A percentile compares a stretch with the other conserved stretches of the same genome.
Evolutionary conservation across 2,888 invertebrate genomes (phyloP).

Genomic region (Caenorhabditis sulstoni): DNA sequence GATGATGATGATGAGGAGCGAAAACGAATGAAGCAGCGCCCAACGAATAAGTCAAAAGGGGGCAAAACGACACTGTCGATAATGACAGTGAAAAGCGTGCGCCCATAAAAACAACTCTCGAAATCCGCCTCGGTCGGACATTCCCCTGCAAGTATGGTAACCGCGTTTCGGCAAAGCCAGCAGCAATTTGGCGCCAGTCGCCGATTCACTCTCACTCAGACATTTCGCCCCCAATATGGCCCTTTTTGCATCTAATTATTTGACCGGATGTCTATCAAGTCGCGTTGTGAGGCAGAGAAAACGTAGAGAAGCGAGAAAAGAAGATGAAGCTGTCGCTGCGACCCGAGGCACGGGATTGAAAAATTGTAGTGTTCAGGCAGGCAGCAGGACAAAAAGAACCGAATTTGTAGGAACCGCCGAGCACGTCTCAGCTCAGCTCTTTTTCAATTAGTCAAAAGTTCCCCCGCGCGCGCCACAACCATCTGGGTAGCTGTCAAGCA

Average conservation of each 20-base stretch:
- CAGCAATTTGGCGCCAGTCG: constrained; percentile 55
- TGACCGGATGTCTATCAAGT: constrained; percentile 56
- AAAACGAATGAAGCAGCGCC: constrained; percentile 38
- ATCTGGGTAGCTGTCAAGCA: constrained; percentile 50
- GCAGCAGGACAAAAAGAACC: background rate
- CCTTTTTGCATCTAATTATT: constrained; percentile 60
- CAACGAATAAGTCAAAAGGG: constrained; percentile 36
- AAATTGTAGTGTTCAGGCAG: background rate
- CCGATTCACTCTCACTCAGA: constrained; percentile 57
- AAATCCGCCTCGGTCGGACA: constrained; percentile 53
- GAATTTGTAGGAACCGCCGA: constrained; percentile 1
- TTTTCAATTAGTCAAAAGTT: constrained; percentile 47
- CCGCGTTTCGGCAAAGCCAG: constrained; percentile 40
- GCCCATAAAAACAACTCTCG: constrained; percentile 61
- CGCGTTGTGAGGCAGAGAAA: constrained; percentile 5
- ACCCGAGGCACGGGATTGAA: constrained; percentile 5
- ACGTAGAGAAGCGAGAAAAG: constrained; percentile 2
- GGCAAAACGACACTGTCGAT: constrained; percentile 16
- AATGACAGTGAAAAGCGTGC: constrained; percentile 44
- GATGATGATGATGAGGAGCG: constrained; percentile 54
- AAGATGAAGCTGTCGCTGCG: background rate
- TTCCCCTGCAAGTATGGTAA: constrained; percentile 41
- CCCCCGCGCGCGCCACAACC: constrained; percentile 23
- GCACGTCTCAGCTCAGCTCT: constrained; percentile 4
- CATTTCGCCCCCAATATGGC: constrained; percentile 57